Evolutionary conservation across 1,140 invertebrate species (phyloP).

Genomic region (Eupeodes corollae): DNA sequence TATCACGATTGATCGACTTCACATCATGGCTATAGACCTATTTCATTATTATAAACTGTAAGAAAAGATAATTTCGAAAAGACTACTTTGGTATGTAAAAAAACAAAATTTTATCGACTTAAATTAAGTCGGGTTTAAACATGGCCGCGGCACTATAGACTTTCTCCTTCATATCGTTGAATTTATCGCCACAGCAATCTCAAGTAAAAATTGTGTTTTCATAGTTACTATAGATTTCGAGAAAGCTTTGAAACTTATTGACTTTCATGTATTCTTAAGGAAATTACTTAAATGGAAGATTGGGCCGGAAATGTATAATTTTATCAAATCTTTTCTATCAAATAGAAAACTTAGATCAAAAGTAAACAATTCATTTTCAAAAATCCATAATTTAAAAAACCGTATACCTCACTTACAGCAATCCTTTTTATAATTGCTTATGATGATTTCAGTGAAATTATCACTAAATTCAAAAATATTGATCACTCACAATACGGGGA

Average conservation of each 20-base stretch:
- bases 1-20: no score
- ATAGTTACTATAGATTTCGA: slow-evolving; percentile 1
- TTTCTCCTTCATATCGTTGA: not conserved
- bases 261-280: not conserved
- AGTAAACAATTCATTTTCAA: not conserved
- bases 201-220: slow-evolving; percentile 2
- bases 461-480: no score
- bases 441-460: no score
- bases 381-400: not conserved
- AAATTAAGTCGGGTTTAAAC: no score
- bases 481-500: no score
- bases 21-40: no score
- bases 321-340: slow-evolving; percentile 5
- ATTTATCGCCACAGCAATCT: not conserved
- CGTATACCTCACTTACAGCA: no score
- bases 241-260: slow-evolving; percentile 3
- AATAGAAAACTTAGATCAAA: not conserved
- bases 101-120: slow-evolving; percentile 5
- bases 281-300: slow-evolving; percentile 2
- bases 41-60: no score
- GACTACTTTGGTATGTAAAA: no score
- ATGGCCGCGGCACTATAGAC: not conserved
- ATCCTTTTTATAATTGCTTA: no score
- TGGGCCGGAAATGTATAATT: slow-evolving; percentile 4
- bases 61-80: no score